Conservation (phyloP, 2,113 vertebrate species). For the Copsychus sechellarum region DNA sequence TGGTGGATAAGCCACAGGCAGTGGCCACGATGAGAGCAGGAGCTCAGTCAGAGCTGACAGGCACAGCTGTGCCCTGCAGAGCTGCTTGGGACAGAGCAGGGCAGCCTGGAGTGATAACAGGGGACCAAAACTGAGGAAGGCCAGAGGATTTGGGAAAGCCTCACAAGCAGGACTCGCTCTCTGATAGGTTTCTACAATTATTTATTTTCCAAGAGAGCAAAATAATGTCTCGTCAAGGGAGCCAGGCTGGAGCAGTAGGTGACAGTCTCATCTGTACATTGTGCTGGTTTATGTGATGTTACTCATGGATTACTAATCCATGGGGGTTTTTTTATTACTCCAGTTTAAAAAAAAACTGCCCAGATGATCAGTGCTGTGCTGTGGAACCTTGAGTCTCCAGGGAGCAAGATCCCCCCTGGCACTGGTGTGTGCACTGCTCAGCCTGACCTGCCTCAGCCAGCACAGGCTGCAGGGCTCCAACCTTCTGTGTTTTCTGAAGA, state of each 20-base stretch:
- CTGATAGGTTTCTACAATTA: not conserved
- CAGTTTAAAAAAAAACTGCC: not conserved
- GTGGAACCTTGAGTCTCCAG: not conserved
- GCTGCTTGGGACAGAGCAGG: not conserved
- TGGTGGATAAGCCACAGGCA: not conserved
- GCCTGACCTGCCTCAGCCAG: not conserved
- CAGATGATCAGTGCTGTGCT: not conserved
- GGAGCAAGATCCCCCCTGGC: not conserved
- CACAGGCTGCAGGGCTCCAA: not conserved
- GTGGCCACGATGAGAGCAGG: not conserved
- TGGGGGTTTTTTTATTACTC: not conserved
- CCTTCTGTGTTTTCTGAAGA: not conserved
- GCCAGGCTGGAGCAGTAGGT: not conserved
- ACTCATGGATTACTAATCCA: not conserved
- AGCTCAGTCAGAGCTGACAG: not conserved
- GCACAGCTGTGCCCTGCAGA: not conserved
- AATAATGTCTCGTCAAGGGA: not conserved
- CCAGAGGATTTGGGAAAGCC: not conserved
- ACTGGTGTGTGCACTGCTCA: not conserved
- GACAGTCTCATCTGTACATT: not conserved
- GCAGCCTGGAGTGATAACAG: not conserved
- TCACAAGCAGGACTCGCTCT: not conserved
- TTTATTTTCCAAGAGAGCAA: not conserved
- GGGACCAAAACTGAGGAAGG: not conserved
- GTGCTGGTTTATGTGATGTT: not conserved